phyloP scores from a whole-genome alignment of 2,113 vertebrate species.

The Elephas maximus region DNA sequence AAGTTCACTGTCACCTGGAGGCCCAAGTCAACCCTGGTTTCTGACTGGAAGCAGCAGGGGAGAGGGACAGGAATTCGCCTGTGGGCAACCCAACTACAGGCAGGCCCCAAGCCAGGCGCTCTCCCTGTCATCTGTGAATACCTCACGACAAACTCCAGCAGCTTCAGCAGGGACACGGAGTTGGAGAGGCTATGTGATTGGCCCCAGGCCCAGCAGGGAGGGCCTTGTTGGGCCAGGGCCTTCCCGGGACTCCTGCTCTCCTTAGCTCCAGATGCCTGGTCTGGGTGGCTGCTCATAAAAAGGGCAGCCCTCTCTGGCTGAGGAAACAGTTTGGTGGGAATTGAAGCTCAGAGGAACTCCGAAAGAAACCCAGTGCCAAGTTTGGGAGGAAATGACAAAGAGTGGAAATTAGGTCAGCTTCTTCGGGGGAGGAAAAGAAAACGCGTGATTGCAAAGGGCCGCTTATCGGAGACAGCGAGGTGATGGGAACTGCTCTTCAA shows the following conservation, averaged over 20 bases:
- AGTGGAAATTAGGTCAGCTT: conserved; percentile 69
- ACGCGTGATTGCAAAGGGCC: not conserved
- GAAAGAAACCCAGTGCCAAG: not conserved
- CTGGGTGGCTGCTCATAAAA: not conserved
- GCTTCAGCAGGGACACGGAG: too few species aligned
- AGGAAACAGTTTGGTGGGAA: not conserved
- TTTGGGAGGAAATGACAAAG: conserved; percentile 38
- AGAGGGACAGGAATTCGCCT: not conserved
- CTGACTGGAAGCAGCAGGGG: not conserved
- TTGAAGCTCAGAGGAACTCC: not conserved
- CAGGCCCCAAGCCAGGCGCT: not conserved
- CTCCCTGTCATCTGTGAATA: not conserved
- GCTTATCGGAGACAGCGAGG: not conserved
- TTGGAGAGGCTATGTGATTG: not conserved
- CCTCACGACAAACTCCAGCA: not conserved
- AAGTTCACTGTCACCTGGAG: not conserved
- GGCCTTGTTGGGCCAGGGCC: not conserved
- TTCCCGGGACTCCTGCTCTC: not conserved
- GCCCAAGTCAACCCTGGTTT: not conserved
- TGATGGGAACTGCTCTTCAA: conserved; percentile 71
- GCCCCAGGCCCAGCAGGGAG: not conserved
- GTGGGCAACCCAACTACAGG: not conserved
- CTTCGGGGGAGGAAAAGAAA: not conserved
- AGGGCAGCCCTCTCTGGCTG: too few species aligned
- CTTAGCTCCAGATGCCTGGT: not conserved